phyloP scores from a whole-genome alignment of 2,888 invertebrate genomes.

The Onthophagus sagittarius region DNA sequence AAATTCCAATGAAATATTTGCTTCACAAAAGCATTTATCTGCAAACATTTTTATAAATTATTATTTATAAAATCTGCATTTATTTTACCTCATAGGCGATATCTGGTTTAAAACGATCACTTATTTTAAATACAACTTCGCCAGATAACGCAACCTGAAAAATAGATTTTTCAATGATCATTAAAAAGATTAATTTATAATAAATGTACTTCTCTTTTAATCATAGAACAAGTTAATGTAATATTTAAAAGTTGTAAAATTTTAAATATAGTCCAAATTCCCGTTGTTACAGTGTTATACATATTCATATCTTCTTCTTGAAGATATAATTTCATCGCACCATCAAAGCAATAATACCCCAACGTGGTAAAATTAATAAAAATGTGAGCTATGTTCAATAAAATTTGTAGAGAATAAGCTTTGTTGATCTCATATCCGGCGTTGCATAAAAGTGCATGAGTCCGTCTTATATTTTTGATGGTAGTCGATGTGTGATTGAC shows the following conservation, averaged over 20 bases:
- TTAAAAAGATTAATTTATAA: background rate
- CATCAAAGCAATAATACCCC: slow-evolving; percentile 28
- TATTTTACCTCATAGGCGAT: slow-evolving; percentile 20
- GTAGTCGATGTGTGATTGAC: background rate
- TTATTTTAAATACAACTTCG: slow-evolving; percentile 21
- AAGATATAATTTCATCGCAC: slow-evolving; percentile 21
- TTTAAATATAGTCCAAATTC: slow-evolving; percentile 26
- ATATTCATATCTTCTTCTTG: slow-evolving; percentile 17
- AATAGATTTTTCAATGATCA: background rate
- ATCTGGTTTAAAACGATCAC: slow-evolving; percentile 16
- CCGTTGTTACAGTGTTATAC: slow-evolving; percentile 24
- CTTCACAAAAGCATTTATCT: slow-evolving; percentile 25
- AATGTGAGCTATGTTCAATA: slow-evolving; percentile 22
- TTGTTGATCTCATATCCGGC: slow-evolving; percentile 20
- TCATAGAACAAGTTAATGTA: slow-evolving; percentile 21
- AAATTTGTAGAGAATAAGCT: slow-evolving; percentile 22
- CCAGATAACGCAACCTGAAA: slow-evolving; percentile 19
- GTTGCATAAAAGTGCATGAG: slow-evolving; percentile 24
- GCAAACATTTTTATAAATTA: too few species aligned
- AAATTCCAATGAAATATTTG: slow-evolving; percentile 29
- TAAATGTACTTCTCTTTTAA: slow-evolving; percentile 23
- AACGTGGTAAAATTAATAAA: slow-evolving; percentile 27
- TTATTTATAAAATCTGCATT: background rate
- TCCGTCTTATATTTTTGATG: slow-evolving; percentile 9
- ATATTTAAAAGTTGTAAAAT: slow-evolving; percentile 20